Evolutionary conservation across 23 tunicate genomes (phyloP).

Genomic region (Trididemnum clinides): DNA sequence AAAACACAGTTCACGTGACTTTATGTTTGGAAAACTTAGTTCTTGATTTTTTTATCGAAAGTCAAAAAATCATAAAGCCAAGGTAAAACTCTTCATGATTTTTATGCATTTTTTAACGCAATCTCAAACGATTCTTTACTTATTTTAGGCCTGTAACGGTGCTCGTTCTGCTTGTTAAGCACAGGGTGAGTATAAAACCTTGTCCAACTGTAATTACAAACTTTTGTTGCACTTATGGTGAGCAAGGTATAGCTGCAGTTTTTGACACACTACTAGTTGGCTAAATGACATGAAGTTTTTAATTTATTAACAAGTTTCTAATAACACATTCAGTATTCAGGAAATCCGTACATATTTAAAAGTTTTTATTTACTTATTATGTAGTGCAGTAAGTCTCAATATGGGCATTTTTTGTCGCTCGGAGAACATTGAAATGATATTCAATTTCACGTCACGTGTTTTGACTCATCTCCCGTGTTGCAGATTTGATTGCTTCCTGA

Average conservation of each 20-base stretch:
- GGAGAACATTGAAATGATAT: neutral
- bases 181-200: neutral
- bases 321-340: neutral
- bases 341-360: neutral
- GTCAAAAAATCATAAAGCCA: no score
- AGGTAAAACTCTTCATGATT: no score
- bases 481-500: neutral
- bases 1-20: no score
- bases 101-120: no score
- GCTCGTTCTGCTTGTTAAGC: no score
- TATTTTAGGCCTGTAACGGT: no score
- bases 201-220: neutral
- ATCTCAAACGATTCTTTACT: no score
- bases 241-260: neutral
- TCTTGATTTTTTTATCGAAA: no score
- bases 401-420: neutral
- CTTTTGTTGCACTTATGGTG: neutral
- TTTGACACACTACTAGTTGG: no score
- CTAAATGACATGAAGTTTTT: no score
- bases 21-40: no score
- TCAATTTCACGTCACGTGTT: constrained; percentile 1
- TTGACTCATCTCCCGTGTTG: neutral
- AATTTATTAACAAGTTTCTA: no score
- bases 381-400: neutral
- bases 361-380: neutral